These are phyloP conservation scores for Cosmopolites sordidus DNA, from an alignment of 2,888 invertebrate species.

Conservation along the genomic window DNA sequence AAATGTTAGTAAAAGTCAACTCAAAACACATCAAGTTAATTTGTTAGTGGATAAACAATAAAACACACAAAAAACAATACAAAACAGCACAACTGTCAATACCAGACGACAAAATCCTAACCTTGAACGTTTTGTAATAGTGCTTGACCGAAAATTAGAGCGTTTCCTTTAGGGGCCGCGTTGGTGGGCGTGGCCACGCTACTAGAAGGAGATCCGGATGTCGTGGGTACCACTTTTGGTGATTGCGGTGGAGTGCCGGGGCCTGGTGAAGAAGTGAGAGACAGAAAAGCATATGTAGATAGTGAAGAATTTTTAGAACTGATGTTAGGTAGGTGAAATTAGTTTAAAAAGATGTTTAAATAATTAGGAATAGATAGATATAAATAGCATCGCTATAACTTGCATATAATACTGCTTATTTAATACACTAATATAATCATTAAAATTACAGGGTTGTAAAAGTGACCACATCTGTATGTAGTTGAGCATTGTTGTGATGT, in stretches of 20 bases:
- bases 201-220: conserved; percentile 43
- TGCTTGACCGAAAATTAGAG: conserved; percentile 47
- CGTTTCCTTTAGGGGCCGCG: conserved; percentile 36
- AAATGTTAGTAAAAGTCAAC: background rate
- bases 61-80: conserved; percentile 4
- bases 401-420: no score
- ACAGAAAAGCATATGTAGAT: background rate
- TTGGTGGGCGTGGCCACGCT: conserved; percentile 35
- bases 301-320: background rate
- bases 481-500: no score
- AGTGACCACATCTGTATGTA: no score
- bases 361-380: no score
- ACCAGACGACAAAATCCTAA: conserved; percentile 37
- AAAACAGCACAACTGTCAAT: conserved; percentile 5
- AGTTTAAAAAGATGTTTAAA: no score
- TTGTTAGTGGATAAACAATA: conserved; percentile 6
- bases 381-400: no score
- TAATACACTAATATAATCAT: no score
- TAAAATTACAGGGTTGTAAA: no score
- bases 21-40: background rate
- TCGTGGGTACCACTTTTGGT: conserved; percentile 43
- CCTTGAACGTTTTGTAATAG: conserved; percentile 51
- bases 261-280: conserved; percentile 33
- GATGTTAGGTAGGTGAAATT: no score
- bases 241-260: conserved; percentile 47